phyloP scores from a whole-genome alignment of 2,113 vertebrate species.

The Propithecus coquereli region DNA sequence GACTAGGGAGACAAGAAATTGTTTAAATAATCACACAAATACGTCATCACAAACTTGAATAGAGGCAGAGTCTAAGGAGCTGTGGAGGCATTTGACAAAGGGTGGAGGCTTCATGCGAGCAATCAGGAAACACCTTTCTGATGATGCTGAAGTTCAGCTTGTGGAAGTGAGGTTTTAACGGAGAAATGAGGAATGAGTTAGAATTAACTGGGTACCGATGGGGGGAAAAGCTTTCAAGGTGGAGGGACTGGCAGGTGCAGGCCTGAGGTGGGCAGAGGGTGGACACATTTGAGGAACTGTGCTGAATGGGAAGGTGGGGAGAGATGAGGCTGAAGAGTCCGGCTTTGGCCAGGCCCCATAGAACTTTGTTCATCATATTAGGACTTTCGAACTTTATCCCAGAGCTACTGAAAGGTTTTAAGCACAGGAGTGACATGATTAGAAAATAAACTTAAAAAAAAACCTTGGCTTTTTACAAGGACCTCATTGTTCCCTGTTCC shows the following conservation, averaged over 20 bases:
- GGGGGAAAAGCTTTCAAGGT: background rate
- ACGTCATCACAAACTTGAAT: background rate
- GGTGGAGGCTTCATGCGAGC: background rate
- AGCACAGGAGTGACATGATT: background rate
- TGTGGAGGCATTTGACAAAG: background rate
- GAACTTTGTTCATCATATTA: background rate
- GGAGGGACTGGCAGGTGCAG: background rate
- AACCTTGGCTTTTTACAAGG: conserved; percentile 29
- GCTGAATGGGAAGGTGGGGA: background rate
- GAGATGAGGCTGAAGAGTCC: background rate
- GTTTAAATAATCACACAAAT: background rate
- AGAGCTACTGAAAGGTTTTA: background rate
- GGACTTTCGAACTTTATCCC: conserved; percentile 20
- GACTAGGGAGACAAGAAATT: too few relatives aligned
- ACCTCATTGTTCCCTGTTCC: conserved; percentile 47
- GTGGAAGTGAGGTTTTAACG: background rate
- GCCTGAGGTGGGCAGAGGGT: background rate
- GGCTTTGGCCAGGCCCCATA: background rate
- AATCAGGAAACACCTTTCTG: background rate
- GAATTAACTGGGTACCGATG: background rate
- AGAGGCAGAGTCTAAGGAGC: background rate
- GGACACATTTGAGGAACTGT: background rate
- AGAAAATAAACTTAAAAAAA: conserved; percentile 41
- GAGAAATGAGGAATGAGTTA: background rate
- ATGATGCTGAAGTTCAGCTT: background rate